A percentile compares a stretch with the other conserved stretches of the same genome.
phyloP scores from a whole-genome alignment of 1,140 invertebrate genomes.

The Pseudomyrmex cubaensis region DNA sequence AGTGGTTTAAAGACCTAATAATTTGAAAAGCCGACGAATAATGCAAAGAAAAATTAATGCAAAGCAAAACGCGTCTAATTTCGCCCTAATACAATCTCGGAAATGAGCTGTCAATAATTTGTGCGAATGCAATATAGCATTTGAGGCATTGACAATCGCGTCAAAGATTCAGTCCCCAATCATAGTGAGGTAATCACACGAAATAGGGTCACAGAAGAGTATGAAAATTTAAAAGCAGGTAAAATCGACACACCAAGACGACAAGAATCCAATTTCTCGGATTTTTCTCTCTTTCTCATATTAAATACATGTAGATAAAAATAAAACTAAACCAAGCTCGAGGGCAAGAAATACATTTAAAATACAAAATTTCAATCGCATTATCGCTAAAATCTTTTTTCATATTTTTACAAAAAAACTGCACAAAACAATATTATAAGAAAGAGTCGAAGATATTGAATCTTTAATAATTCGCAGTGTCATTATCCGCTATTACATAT shows the following conservation, averaged over 20 bases:
- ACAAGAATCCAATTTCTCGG: background rate
- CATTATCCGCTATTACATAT: constrained; percentile 25
- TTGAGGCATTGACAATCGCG: constrained; percentile 29
- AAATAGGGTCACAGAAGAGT: background rate
- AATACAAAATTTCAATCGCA: too few species aligned
- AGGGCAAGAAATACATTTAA: too few species aligned
- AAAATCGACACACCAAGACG: constrained; percentile 26
- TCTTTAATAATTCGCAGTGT: constrained; percentile 2
- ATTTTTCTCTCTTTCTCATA: too few species aligned
- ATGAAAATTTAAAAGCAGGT: constrained; percentile 36
- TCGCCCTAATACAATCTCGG: constrained; percentile 6
- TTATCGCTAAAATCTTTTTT: too few species aligned
- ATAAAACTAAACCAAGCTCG: too few species aligned
- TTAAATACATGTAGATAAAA: too few species aligned
- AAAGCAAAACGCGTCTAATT: constrained; percentile 6
- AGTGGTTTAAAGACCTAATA: too few species aligned
- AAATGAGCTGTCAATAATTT: constrained; percentile 50
- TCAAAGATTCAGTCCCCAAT: constrained; percentile 56
- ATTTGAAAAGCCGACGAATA: background rate
- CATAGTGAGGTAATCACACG: constrained; percentile 42
- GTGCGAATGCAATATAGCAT: constrained; percentile 28
- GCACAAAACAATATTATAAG: constrained; percentile 17
- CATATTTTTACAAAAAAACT: constrained; percentile 29
- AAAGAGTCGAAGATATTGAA: constrained; percentile 31
- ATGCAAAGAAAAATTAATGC: background rate